A percentile compares a stretch with the other conserved stretches of the same genome.
These are phyloP conservation scores for Lacerta viridis DNA, from an alignment of 2,797 vertebrate species.

Conservation along the genomic window DNA sequence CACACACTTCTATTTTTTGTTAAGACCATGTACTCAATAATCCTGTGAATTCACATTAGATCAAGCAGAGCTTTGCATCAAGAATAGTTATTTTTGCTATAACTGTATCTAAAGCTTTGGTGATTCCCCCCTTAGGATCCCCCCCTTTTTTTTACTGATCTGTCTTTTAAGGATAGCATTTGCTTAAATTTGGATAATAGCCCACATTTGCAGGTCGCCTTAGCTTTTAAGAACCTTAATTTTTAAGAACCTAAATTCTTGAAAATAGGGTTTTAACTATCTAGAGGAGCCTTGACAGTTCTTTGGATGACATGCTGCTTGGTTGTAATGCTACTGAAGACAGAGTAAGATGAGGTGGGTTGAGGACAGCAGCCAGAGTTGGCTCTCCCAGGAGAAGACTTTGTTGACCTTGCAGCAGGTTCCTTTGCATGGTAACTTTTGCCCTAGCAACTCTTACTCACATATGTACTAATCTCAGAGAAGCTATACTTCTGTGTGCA, in stretches of 20 bases:
- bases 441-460: not conserved
- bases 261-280: not conserved
- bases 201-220: not conserved
- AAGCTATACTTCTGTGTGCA: not conserved
- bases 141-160: not conserved
- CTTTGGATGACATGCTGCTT: not conserved
- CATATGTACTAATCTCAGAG: not conserved
- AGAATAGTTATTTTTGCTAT: slow-evolving; percentile 51
- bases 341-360: not conserved
- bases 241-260: not conserved
- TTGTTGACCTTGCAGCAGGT: not conserved
- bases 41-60: slow-evolving; percentile 57
- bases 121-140: slow-evolving; percentile 45
- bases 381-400: not conserved
- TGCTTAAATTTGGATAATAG: slow-evolving; percentile 25
- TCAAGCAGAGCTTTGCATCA: slow-evolving; percentile 59
- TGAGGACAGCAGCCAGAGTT: not conserved
- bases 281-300: not conserved
- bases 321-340: not conserved
- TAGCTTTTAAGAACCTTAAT: slow-evolving; percentile 40
- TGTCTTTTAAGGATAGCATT: slow-evolving; percentile 20
- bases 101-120: slow-evolving; percentile 58
- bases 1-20: slow-evolving; percentile 47
- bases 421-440: not conserved
- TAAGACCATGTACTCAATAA: slow-evolving; percentile 57